Evolutionary conservation across 2,888 invertebrate species (phyloP).

Genomic region (Eupithecia insigniata): DNA sequence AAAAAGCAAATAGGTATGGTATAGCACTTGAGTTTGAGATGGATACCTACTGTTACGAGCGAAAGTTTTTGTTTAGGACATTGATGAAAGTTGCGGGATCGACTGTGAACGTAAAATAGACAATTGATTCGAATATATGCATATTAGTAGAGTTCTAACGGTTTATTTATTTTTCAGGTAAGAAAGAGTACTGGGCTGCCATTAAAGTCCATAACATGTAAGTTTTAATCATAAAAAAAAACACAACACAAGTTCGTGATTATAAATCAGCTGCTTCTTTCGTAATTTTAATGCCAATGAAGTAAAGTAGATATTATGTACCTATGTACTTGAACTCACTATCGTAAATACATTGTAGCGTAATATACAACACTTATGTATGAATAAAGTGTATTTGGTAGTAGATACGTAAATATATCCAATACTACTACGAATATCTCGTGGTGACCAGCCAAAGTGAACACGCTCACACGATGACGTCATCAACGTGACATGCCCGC

Average conservation of each 20-base stretch:
- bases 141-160: conserved; percentile 4
- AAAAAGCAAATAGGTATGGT: not conserved
- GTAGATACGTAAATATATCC: not conserved
- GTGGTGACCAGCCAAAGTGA: not conserved
- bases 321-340: not conserved
- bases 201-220: not conserved
- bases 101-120: too few relatives aligned
- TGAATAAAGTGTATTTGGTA: not conserved
- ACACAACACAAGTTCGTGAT: not conserved
- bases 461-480: conserved; percentile 12
- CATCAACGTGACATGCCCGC: conserved; percentile 30
- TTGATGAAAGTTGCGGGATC: not conserved
- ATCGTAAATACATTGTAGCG: not conserved
- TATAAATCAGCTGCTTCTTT: not conserved
- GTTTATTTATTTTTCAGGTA: conserved; percentile 27
- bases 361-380: not conserved
- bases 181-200: not conserved
- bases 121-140: not conserved
- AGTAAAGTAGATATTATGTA: not conserved
- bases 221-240: conserved; percentile 10
- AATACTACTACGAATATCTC: not conserved
- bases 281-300: too few relatives aligned
- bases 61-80: not conserved
- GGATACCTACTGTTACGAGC: not conserved
- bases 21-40: not conserved